phyloP scores from a whole-genome alignment of 1,140 invertebrate species.

The Homalodisca vitripennis region DNA sequence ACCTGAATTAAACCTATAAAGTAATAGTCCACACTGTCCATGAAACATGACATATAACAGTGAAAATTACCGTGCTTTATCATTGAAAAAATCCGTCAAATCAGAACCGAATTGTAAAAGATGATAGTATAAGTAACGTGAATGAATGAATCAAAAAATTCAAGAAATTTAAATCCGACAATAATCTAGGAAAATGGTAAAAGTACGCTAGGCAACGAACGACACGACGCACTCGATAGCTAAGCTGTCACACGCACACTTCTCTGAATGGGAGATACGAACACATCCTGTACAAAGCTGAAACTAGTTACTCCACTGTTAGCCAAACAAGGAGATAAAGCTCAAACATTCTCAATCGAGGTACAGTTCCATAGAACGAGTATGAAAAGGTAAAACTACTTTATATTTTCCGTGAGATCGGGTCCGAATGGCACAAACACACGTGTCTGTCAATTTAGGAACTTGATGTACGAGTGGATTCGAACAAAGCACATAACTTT shows the following conservation, averaged over 20 bases:
- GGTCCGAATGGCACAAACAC: not conserved
- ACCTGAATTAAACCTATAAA: not conserved
- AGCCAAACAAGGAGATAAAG: not conserved
- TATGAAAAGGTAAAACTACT: not conserved
- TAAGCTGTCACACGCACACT: not conserved
- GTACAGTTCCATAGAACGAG: not conserved
- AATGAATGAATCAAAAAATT: not conserved
- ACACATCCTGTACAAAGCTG: not conserved
- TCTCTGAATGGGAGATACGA: not conserved
- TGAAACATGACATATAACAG: too few species aligned
- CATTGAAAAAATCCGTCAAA: too few species aligned
- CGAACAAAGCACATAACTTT: not conserved
- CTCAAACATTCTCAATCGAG: not conserved
- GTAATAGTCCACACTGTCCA: not conserved
- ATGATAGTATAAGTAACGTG: too few species aligned
- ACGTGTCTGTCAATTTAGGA: slow-evolving; percentile 6
- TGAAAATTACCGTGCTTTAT: too few species aligned
- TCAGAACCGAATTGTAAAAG: too few species aligned
- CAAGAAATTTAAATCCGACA: not conserved
- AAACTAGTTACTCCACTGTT: not conserved
- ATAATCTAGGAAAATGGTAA: not conserved
- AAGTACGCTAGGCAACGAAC: not conserved
- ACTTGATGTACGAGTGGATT: not conserved
- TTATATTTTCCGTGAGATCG: not conserved
- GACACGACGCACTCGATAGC: not conserved